Conservation (phyloP, 2,888 invertebrate genomes). For the Argyra leucocephala region DNA sequence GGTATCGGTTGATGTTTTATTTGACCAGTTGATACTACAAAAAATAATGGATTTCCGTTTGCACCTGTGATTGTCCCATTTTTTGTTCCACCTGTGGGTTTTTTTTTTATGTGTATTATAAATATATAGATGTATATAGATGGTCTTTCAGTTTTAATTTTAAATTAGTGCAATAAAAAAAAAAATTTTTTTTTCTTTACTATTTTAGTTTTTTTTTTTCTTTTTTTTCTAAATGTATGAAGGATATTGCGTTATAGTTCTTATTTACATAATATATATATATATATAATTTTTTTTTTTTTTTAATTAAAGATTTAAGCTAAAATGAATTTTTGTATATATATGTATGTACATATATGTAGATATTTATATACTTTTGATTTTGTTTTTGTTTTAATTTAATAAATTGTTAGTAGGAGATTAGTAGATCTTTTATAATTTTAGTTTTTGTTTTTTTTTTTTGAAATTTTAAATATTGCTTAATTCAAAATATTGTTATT, state of each 20-base stretch:
- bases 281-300: no score
- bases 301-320: not conserved
- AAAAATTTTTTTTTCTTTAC: no score
- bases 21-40: slow-evolving; percentile 31
- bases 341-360: no score
- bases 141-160: slow-evolving; percentile 9
- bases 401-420: not conserved
- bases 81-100: slow-evolving; percentile 25
- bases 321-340: not conserved
- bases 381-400: not conserved
- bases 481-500: not conserved
- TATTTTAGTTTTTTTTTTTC: no score
- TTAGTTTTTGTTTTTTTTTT: slow-evolving; percentile 17
- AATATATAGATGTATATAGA: not conserved
- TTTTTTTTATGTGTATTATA: slow-evolving; percentile 23
- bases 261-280: no score
- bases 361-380: no score
- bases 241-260: no score
- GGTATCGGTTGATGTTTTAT: slow-evolving; percentile 25
- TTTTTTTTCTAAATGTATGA: no score
- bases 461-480: slow-evolving; percentile 3
- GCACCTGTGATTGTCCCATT: slow-evolving; percentile 29
- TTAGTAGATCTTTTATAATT: not conserved
- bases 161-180: not conserved
- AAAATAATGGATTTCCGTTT: slow-evolving; percentile 30